A percentile compares a stretch with the other conserved stretches of the same genome.
phyloP scores from a whole-genome alignment of 2,888 invertebrate species.

The Litoditis marina region DNA sequence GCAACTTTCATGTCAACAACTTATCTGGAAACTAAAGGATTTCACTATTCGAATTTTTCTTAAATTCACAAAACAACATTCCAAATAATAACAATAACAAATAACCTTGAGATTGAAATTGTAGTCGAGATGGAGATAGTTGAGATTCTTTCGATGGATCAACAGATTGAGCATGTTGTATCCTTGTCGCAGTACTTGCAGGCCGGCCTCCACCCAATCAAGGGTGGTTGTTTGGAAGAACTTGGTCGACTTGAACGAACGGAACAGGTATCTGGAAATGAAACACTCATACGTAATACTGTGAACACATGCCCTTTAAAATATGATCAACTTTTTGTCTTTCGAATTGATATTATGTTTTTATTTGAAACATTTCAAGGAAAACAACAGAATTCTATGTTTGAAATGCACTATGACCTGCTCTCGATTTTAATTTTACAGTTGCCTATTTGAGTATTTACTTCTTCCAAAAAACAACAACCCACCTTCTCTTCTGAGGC shows the following conservation, averaged over 20 bases:
- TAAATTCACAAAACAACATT: no score
- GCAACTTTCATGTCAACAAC: no score
- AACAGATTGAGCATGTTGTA: conserved; percentile 99
- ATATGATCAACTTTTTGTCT: not conserved
- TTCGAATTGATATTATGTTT: not conserved
- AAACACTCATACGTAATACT: not conserved
- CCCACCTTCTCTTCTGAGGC: conserved; percentile 87
- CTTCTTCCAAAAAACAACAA: not conserved
- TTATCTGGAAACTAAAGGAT: no score
- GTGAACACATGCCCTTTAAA: no score
- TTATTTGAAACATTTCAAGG: no score
- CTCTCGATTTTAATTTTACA: no score
- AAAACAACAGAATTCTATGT: no score
- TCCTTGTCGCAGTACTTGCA: conserved; percentile 90
- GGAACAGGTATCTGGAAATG: conserved; percentile 79
- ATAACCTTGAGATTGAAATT: conserved; percentile 91
- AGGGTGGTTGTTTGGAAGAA: conserved; percentile 99
- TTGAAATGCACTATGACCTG: no score
- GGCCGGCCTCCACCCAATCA: conserved; percentile 98
- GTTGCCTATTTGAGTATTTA: no score
- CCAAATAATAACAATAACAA: not conserved
- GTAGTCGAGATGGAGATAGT: conserved; percentile 98
- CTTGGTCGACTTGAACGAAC: conserved; percentile 98
- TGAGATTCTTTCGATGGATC: conserved; percentile 97
- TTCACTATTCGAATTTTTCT: no score